Percentiles rank a stretch among this genome's conserved stretches.
Evolutionary conservation across 2,888 invertebrate genomes (phyloP).

Genomic region (Pachydiplax longipennis): DNA sequence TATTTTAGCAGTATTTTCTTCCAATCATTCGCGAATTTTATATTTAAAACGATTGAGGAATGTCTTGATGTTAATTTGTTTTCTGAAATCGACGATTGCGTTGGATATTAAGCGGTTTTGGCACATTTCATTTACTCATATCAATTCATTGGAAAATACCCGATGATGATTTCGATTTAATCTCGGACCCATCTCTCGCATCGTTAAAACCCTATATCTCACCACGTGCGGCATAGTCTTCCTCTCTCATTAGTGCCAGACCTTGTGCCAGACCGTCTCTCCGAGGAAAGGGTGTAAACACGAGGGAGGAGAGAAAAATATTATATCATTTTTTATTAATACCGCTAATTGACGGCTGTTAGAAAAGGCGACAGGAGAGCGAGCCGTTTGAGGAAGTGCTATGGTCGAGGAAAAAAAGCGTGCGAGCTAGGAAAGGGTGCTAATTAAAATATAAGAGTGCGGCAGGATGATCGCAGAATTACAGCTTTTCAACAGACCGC

Average conservation of each 20-base stretch:
- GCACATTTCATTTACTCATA: no score
- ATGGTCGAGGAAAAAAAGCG: neutral
- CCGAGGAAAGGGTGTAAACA: neutral
- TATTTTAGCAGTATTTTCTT: no score
- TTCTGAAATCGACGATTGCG: no score
- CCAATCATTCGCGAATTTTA: no score
- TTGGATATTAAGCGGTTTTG: no score
- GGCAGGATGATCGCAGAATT: neutral
- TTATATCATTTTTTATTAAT: conserved; percentile 7
- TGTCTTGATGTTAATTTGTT: no score
- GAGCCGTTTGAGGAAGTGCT: conserved; percentile 12
- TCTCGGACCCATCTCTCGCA: no score
- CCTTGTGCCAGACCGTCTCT: neutral
- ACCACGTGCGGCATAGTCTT: neutral
- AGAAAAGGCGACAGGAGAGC: neutral
- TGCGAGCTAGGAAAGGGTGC: conserved; percentile 19
- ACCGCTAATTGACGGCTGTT: conserved; percentile 12
- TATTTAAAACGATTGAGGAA: no score
- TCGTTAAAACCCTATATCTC: neutral
- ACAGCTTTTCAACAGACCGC: conserved; percentile 14
- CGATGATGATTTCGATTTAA: no score
- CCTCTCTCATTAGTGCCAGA: neutral
- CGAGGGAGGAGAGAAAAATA: neutral
- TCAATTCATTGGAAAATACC: no score
- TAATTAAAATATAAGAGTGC: conserved; percentile 41